Base-by-base conservation (phyloP, 2,888 invertebrate genomes). In the Drosophila yooni region DNA sequence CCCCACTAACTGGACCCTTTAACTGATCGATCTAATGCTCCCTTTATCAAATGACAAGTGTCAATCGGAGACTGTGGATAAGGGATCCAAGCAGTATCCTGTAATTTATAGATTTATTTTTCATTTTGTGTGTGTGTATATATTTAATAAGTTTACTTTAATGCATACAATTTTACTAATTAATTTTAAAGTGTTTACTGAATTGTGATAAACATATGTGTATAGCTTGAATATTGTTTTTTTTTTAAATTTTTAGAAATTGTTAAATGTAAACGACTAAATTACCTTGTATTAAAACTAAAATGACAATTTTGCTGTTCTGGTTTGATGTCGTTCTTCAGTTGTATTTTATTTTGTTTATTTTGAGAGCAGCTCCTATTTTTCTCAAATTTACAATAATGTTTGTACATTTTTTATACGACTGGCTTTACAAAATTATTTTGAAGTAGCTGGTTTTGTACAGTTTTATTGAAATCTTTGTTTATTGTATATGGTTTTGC, bases 131-230 rank as follows among this genome's bases (percentile, higher is more conserved):
- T 64, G 59, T 66, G 36, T 60, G 27, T 74, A 34, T 68, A 64
- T 74, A 64, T 79, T 65, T 51, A 56, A 76, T 80, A 79, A 57
- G 34, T 76, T 76, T 59, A 46, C 27, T 72, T 80, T 75, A 79
- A 75, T 78, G 29, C 70, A 76, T 83, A 89, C 68, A 84, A 84
- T 89, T 84, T 87, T 87, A 81, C 83, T 84, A 84, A 84, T 84
- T 84, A 84, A 87, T 67, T 88, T 81, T 72, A 76, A 71, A 72
- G 65, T 72, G 62, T 67, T 81, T 83, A 80, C 70, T 80, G 77
- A 81, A 70, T 78, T 70, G 81, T 83, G 59, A 76, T 83, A 86
- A 69, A 81, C 43, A 40, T 40, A 40, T 40, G 56, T 72, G 78
- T 67, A 66, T 77, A 69, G 38, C 34, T 50, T 68, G 57, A 69